phyloP scores from a whole-genome alignment of 1,140 invertebrate genomes.

The Phymorhynchus buccinoides region DNA sequence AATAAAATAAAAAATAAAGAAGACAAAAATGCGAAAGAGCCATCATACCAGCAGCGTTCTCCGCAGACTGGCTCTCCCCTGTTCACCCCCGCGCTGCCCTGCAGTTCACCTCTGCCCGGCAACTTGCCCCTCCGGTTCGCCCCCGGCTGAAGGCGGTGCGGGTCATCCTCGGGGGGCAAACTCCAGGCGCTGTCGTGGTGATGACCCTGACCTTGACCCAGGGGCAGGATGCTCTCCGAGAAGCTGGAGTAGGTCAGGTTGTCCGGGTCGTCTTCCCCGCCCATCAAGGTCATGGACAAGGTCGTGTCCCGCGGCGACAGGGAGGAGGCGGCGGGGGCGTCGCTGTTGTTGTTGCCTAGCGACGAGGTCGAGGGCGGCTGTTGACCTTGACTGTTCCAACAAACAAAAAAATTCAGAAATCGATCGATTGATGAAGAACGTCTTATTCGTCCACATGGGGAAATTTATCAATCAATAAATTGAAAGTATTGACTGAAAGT shows the following conservation, averaged over 20 bases:
- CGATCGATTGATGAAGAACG: too few species aligned
- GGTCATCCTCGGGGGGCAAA: neutral
- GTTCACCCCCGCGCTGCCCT: neutral
- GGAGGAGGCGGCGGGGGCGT: neutral
- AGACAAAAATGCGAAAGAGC: too few species aligned
- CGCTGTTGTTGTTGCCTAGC: too few species aligned
- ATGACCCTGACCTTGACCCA: neutral
- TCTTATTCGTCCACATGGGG: too few species aligned
- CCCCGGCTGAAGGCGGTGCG: too few species aligned
- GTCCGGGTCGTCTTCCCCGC: neutral
- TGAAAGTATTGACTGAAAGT: too few species aligned
- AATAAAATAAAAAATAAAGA: too few species aligned
- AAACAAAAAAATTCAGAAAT: too few species aligned
- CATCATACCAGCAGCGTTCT: neutral
- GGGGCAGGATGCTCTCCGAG: conserved; percentile 25
- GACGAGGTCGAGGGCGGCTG: too few species aligned
- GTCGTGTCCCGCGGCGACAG: neutral
- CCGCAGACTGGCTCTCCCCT: neutral
- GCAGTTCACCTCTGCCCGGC: neutral
- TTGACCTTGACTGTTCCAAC: too few species aligned
- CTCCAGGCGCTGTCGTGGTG: conserved; percentile 28
- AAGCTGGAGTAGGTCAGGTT: conserved; percentile 44
- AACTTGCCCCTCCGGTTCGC: too few species aligned
- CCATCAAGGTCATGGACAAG: neutral
- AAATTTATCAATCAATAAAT: too few species aligned